phyloP scores from a whole-genome alignment of 2,797 vertebrate species.

The Zalophus californianus region DNA sequence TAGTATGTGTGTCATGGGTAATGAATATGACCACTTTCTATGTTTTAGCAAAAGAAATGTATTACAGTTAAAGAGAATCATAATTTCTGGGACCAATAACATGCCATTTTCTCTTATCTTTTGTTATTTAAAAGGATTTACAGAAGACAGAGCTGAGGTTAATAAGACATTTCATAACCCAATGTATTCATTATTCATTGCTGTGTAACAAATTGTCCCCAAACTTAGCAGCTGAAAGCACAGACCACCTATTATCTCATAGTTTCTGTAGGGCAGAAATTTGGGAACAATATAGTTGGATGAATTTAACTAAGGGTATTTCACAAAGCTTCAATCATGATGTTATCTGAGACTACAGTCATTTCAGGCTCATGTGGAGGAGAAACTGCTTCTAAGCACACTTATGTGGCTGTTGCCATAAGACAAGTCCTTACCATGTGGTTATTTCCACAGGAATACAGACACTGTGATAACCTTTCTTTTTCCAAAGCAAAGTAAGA shows the following conservation, averaged over 20 bases:
- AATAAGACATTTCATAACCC: background rate
- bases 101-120: background rate
- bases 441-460: background rate
- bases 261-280: background rate
- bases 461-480: background rate
- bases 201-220: background rate
- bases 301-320: background rate
- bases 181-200: background rate
- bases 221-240: background rate
- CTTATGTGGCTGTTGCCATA: background rate
- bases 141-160: background rate
- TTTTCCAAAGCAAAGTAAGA: background rate
- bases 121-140: background rate
- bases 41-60: background rate
- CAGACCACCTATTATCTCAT: background rate
- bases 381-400: background rate
- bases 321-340: background rate
- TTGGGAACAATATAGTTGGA: background rate
- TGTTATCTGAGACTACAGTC: background rate
- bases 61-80: background rate
- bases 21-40: background rate
- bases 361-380: background rate
- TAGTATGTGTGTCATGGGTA: background rate
- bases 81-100: background rate
- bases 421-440: background rate